These are phyloP conservation scores for Ectemnius lituratus DNA, from an alignment of 2,888 invertebrate species.

Conservation along the genomic window DNA sequence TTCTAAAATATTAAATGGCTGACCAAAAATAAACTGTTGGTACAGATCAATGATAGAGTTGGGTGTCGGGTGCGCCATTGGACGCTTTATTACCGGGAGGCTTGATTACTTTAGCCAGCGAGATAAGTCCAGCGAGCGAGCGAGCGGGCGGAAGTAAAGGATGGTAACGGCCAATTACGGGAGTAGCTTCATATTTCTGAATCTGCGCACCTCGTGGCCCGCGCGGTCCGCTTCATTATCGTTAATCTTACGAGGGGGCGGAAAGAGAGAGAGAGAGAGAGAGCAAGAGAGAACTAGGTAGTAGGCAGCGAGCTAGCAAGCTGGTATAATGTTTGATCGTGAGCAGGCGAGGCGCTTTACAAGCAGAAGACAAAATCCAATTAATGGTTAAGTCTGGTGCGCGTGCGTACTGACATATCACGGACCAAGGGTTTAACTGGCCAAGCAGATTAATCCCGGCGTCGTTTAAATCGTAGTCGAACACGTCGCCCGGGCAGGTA, in stretches of 20 bases:
- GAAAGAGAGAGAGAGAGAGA: no score
- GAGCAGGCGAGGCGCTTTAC: conserved; percentile 10
- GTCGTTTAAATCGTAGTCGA: conserved; percentile 43
- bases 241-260: background rate
- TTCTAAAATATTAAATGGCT: no score
- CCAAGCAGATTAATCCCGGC: conserved; percentile 31
- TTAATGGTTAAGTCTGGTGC: conserved; percentile 40
- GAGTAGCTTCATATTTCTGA: conserved; percentile 38
- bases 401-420: conserved; percentile 15
- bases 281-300: background rate
- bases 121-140: conserved; percentile 22
- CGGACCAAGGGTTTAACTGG: conserved; percentile 23
- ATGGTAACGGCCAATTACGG: conserved; percentile 42
- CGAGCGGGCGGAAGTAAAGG: conserved; percentile 15
- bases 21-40: no score
- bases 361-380: conserved; percentile 8
- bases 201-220: background rate
- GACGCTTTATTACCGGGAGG: conserved; percentile 17
- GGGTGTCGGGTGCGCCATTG: no score
- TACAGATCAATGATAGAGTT: no score
- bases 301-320: background rate
- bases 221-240: background rate
- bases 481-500: conserved; percentile 39
- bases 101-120: conserved; percentile 17
- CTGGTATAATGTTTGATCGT: background rate